Base-by-base conservation (phyloP, 2,797 vertebrate species). In the Pitangus sulphuratus region DNA sequence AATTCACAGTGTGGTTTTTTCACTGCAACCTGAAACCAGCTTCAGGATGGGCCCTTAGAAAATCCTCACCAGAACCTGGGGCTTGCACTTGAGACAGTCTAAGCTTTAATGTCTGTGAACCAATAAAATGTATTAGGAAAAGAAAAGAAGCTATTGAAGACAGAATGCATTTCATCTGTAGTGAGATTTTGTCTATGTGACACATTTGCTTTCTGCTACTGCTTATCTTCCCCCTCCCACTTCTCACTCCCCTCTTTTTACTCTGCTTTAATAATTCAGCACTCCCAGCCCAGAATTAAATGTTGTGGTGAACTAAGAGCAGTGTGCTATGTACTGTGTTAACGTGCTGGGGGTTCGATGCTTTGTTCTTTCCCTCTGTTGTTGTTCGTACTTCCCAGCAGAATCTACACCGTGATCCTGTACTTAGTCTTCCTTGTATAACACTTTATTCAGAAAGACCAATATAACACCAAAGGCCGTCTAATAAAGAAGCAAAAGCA, bases 81-180 rank as follows among this genome's bases (percentile, higher is more conserved):
- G n/a, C n/a, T 93, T 78, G 57, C 26, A 60, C 26, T 54, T 69
- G 37, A 89, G 75, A 70, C 40, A 57, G 61, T 72, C 15, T 6
- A 77, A 83, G 7, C 44, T 93, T 93, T 89, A 70, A 84, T 24
- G 56, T 76, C 81, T 80, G 2, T 25, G 42, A 94, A 58, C 65
- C 74, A 68, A 24, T 60, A 42, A 3, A 56, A 76, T 12, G 24
- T 72, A 78, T 85, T 76, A 88, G 30, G 50, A 69, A 61, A 82
- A 89, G 48, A 78, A 92, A 78, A 90, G 51, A 87, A 79, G 47
- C 82, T 72, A 28, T 50, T 72, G 42, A 87, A 84, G 82, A 70
- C 40, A 88, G 93, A 93, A 80, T 47, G 11, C 22, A 31, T 90
- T 95, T 96, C 58, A 81, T 81, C 74, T 87, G 19, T 65, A 64